Evolutionary conservation across 1,140 invertebrate genomes (phyloP).

Genomic region (Zophobas morio): DNA sequence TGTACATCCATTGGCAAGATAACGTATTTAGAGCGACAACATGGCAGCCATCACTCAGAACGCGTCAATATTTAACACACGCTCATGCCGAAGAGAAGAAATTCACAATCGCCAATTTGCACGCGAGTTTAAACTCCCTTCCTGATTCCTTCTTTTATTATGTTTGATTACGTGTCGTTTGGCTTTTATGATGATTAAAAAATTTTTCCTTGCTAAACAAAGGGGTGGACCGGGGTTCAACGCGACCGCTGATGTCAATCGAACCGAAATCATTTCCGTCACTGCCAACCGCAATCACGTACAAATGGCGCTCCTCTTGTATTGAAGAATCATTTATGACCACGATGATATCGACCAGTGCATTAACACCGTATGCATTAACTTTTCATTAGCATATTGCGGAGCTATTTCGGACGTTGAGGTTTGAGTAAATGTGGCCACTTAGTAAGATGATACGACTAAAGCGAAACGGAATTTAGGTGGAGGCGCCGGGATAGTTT

Average conservation of each 20-base stretch:
- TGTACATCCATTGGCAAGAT: background rate
- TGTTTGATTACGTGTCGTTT: conserved; percentile 1
- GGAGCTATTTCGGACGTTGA: conserved; percentile 8
- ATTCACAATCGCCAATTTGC: background rate
- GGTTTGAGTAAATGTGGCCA: conserved; percentile 21
- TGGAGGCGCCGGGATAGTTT: conserved; percentile 5
- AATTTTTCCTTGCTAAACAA: conserved; percentile 6
- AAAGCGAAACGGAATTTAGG: background rate
- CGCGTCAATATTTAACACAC: background rate
- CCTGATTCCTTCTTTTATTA: background rate
- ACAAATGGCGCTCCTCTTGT: conserved; percentile 7
- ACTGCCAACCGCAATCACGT: conserved; percentile 24
- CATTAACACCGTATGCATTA: conserved; percentile 16
- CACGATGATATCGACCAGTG: conserved; percentile 14
- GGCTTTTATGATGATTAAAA: conserved; percentile 17
- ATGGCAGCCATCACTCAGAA: background rate
- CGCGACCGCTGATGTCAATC: conserved; percentile 20
- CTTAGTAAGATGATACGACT: background rate
- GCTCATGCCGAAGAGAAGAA: background rate
- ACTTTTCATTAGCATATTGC: conserved; percentile 37
- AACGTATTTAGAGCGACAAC: background rate
- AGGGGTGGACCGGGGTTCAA: background rate
- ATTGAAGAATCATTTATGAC: conserved; percentile 37
- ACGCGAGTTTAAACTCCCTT: background rate
- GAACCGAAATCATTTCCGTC: conserved; percentile 31